phyloP scores from a whole-genome alignment of 92 coral and sea anemone genomes.

The Paramuricea clavata region DNA sequence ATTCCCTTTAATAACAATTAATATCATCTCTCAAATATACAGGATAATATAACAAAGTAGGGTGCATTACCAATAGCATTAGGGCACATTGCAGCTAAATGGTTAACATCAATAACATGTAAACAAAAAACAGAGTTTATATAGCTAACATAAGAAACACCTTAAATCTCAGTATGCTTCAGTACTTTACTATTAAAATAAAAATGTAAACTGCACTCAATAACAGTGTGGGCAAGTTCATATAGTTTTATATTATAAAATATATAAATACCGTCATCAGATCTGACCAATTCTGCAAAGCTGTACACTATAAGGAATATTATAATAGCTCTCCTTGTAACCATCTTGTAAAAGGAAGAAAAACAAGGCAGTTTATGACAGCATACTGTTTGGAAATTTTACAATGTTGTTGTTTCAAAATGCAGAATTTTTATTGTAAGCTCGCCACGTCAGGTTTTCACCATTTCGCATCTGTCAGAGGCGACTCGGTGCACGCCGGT shows the following conservation, averaged over 20 bases:
- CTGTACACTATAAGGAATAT: background rate
- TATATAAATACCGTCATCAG: background rate
- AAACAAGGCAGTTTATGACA: background rate
- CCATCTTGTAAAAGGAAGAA: background rate
- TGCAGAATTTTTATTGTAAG: background rate
- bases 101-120: no score
- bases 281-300: background rate
- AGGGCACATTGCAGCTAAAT: no score
- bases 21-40: background rate
- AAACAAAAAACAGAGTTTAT: background rate
- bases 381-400: background rate
- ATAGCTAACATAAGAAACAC: background rate
- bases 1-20: no score
- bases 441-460: conserved; percentile 6
- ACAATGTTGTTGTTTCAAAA: conserved; percentile 8
- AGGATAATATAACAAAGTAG: no score
- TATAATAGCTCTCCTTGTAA: background rate
- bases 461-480: background rate
- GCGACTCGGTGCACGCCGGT: background rate
- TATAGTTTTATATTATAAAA: background rate
- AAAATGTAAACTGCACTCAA: no score
- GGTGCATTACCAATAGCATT: background rate
- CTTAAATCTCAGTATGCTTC: background rate
- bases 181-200: background rate
- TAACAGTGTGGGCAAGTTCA: no score